Evolutionary conservation across 2,797 vertebrate species (phyloP), one percentile per base, ranked within the genome.

Genomic region (Sphaeramia orbicularis): DNA sequence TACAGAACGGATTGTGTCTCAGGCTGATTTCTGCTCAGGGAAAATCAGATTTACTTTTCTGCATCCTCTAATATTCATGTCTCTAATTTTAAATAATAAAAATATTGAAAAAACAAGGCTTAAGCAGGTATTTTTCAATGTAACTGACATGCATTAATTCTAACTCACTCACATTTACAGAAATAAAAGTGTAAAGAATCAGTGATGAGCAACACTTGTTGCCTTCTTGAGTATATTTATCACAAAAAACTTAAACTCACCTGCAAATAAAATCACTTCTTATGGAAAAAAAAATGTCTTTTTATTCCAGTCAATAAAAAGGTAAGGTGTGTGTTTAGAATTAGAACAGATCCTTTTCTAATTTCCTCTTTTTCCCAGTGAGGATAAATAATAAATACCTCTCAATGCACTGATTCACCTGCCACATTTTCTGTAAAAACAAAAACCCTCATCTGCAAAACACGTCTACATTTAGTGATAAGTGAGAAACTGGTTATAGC

Each of bases 401-500:
- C 2, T 24, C 21, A 74, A 64, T 37, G 0, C 27, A 6, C 16
- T 18, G 44, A 64, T 65, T 79, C 73, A 73, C 65, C 63, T 80
- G 76, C 21, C 7, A 60, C 27, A 52, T 14, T 15, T n/a, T 50
- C 4, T 41, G 10, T 58, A 67, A 59, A 0, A 56, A 65, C 50
- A 12, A 9, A 0, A 30, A 54, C 12, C 3, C 7, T 58, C 2
- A 2, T 64, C 27, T 65, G 8, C 30, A 35, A 50, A 64, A 64
- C 10, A 1, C 1, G 27, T 47, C 6, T 54, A 71, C 9, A 24
- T 38, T 42, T 1, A 24, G 12, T 3, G 8, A 54, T n/a, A 11
- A 44, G n/a, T 49, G 27, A 48, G 32, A 3, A 58, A 61, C 19
- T 57, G 19, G n/a, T 72, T 61, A 69, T 44, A 57, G 4, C 11